Base-by-base conservation (phyloP, 2,888 invertebrate genomes). In the Tethea ocularis region DNA sequence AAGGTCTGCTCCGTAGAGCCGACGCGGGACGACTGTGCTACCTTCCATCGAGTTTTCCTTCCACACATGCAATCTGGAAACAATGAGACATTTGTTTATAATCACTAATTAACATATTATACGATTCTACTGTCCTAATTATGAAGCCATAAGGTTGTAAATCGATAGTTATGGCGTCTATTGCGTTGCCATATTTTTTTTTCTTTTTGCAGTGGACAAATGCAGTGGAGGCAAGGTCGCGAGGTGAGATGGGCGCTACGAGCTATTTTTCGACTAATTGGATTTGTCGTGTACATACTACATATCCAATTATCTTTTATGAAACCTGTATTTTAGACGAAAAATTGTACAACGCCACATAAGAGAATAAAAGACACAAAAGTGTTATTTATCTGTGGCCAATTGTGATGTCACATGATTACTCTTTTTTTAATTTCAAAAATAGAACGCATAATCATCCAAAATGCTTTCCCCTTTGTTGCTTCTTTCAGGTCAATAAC, bases 1-100 rank as follows among this genome's bases (percentile, higher is more conserved):
- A 71, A 79, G 77, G 84, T 83, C 85, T 83, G 84, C 88, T 84
- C 83, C 86, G 79, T 69, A 62, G 71, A 77, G 76, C 76, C 78
- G 86, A 83, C 86, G 86, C 83, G 81, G 75, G 68, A 76, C 83
- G 80, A 89, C 87, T 86, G 80, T 70, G 67, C 59, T 56, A 51
- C 59, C 56, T 53, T 52, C 54, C 58, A 24, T 60, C 55, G 62
- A 62, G 67, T 65, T 72, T 68, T 66, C 67, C 71, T 46, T 10
- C 46, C 46, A 20, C 60, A 63, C 61, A 59, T 58, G 58, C 61
- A 65, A 65, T 65, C 61, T 57, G 62, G 59, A 57, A 62, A 59
- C 58, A 61, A 59, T 59, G 59, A 61, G 46, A 46, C 46, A 46
- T 46, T 46, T 46, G 46, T 46, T 46, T 46, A 46, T 46, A 46